Evolutionary conservation across 2,113 vertebrate genomes (phyloP).

Genomic region (Pionites leucogaster): DNA sequence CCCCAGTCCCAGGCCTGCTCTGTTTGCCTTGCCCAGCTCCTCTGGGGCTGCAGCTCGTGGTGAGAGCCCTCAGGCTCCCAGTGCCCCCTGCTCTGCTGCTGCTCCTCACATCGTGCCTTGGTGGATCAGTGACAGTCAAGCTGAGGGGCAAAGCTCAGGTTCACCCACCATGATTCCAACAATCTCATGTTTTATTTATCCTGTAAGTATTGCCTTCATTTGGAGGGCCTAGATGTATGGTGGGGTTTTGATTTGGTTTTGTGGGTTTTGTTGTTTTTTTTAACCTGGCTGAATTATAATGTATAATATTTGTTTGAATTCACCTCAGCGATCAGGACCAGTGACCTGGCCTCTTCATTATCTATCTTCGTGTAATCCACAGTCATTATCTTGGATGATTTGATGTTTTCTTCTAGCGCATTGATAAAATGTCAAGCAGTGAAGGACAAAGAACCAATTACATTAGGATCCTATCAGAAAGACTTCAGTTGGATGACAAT

Average conservation of each 20-base stretch:
- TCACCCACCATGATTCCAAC: fast-evolving
- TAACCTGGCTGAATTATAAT: neutral
- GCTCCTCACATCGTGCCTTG: fast-evolving
- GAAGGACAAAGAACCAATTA: constrained; percentile 51
- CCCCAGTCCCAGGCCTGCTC: fast-evolving
- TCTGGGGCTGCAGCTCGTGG: neutral
- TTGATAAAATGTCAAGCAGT: constrained; percentile 41
- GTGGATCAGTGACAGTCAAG: neutral
- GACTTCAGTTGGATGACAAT: constrained; percentile 18
- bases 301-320: neutral
- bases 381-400: constrained; percentile 25
- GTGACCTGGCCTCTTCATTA: neutral
- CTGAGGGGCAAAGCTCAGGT: neutral
- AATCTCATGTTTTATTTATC: fast-evolving
- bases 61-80: neutral
- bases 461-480: constrained; percentile 6
- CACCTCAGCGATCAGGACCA: neutral
- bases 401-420: constrained; percentile 49
- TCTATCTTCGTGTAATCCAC: neutral
- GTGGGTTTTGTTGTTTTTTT: too few species aligned
- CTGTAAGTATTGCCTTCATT: neutral
- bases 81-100: fast-evolving
- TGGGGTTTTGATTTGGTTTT: neutral
- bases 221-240: neutral
- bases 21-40: fast-evolving